phyloP scores from a whole-genome alignment of 2,888 invertebrate genomes.

The Zaprionus lineosus region DNA sequence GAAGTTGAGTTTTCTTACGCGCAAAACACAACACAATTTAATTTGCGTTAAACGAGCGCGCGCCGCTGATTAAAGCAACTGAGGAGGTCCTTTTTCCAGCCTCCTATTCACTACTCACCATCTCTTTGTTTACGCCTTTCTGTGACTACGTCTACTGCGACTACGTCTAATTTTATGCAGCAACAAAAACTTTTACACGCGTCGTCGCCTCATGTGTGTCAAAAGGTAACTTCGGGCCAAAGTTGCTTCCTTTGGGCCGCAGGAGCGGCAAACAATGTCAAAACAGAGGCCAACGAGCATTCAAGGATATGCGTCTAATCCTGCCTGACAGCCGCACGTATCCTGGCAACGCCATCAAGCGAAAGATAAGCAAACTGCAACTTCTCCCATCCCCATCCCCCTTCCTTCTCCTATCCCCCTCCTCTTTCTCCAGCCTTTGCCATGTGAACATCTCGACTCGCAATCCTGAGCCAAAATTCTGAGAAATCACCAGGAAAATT shows the following conservation, averaged over 20 bases:
- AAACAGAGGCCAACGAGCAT: conserved; percentile 43
- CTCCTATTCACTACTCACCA: too few relatives aligned
- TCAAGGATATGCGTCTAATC: conserved; percentile 67
- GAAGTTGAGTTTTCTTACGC: conserved; percentile 50
- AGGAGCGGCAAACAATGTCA: conserved; percentile 31
- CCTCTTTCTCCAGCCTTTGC: too few relatives aligned
- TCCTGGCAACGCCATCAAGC: conserved; percentile 36
- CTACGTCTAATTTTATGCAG: conserved; percentile 65
- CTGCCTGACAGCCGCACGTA: conserved; percentile 69
- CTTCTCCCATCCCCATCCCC: conserved; percentile 22
- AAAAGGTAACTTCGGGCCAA: conserved; percentile 65
- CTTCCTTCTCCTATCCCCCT: too few relatives aligned
- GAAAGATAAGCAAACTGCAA: conserved; percentile 62
- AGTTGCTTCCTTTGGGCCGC: conserved; percentile 39
- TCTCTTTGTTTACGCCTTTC: too few relatives aligned
- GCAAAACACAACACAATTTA: conserved; percentile 72
- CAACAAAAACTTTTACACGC: conserved; percentile 73
- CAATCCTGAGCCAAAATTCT: neutral
- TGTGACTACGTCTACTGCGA: conserved; percentile 17
- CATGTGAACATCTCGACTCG: neutral
- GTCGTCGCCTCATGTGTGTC: conserved; percentile 63
- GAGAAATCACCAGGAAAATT: too few relatives aligned
- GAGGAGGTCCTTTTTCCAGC: conserved; percentile 25
- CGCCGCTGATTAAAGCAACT: conserved; percentile 61
- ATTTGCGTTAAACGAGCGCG: conserved; percentile 75